Evolutionary conservation across 2,888 invertebrate species (phyloP).

Genomic region (Choristoneura rosaceana): DNA sequence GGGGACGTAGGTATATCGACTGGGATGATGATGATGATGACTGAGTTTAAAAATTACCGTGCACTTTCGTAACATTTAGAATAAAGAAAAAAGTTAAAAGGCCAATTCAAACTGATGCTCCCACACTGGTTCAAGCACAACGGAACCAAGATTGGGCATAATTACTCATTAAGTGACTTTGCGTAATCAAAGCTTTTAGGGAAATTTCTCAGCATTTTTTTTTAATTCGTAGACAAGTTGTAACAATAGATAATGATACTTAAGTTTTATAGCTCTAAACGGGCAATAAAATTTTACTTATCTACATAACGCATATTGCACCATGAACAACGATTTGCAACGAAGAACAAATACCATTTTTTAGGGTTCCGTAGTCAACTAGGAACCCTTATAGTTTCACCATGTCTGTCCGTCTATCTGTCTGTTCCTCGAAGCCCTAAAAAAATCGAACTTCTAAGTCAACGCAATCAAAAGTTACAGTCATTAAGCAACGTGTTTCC

Average conservation of each 20-base stretch:
- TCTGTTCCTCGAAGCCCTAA: too few relatives aligned
- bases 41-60: background rate
- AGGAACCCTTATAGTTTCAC: too few relatives aligned
- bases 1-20: too few relatives aligned
- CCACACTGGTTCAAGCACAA: constrained; percentile 62
- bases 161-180: constrained; percentile 56
- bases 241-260: constrained; percentile 3
- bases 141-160: constrained; percentile 62
- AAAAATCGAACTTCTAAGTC: too few relatives aligned
- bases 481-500: too few relatives aligned
- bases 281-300: background rate
- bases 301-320: background rate
- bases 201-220: constrained; percentile 8
- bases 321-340: too few relatives aligned
- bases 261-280: background rate
- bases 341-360: too few relatives aligned
- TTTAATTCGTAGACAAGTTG: background rate
- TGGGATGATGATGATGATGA: background rate
- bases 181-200: constrained; percentile 15
- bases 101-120: constrained; percentile 58
- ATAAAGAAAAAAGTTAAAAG: constrained; percentile 42
- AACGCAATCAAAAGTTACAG: too few relatives aligned
- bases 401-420: too few relatives aligned
- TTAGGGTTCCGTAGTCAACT: too few relatives aligned
- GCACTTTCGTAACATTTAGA: constrained; percentile 27